Base-by-base conservation (phyloP, 2,797 vertebrate species). In the Cephalopachus bancanus region DNA sequence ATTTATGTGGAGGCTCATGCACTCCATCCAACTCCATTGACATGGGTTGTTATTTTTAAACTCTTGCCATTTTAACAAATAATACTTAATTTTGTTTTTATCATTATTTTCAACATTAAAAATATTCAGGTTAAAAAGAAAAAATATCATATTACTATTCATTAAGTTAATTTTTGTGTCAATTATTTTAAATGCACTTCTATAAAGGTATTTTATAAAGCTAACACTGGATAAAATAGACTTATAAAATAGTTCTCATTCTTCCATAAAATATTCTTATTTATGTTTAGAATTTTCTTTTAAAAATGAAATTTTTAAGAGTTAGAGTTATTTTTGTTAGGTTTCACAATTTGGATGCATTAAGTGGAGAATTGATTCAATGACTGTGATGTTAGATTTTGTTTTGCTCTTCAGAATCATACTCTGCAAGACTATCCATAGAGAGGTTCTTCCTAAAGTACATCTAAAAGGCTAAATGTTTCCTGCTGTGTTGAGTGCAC, bases 391-490 rank as follows among this genome's bases (percentile, higher is more conserved):
- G 24, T 14, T 57, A 78, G 15, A 28, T 91, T 93, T 93, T 81
- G 51, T 69, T 91, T 83, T 86, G 16, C 20, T 84, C 3, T 86
- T 94, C 51, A 72, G 53, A 94, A 85, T 74, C 28, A 92, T 3
- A 14, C 26, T 83, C 79, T 71, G 64, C 49, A 94, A 76, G 10
- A 20, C 7, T 1, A 59, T 85, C 7, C 55, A 44, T 49, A 67
- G 74, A 59, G 57, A 90, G 44, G 72, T 59, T 83, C 59, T 79
- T 78, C 26, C 67, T 33, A 85, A 88, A 74, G 28, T 49, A 4
- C 75, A 44, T 85, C 49, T 86, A 59, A 96, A 90, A 94, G 76
- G 10, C 69, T 96, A 71, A 96, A 86, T 89, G 20, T 67, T 51
- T 64, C 53, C 72, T 91, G 33, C 51, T 97, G 64, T 64, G 53